These are phyloP conservation scores for Ochropacha duplaris DNA, from an alignment of 2,888 invertebrate species.

Conservation along the genomic window DNA sequence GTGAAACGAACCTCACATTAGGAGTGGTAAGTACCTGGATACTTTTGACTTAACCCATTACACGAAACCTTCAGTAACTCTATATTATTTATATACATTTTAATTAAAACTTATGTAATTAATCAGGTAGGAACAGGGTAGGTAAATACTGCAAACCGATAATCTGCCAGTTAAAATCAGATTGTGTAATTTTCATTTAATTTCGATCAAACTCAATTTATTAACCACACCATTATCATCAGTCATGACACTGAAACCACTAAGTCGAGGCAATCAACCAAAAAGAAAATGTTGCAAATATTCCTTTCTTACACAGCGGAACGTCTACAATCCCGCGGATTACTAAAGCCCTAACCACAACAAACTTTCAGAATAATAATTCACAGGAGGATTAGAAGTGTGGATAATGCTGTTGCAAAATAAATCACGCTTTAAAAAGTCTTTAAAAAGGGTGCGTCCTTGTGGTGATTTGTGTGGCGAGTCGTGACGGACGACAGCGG, in stretches of 20 bases:
- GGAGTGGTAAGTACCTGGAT: too few species aligned
- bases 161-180: background rate
- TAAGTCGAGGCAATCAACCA: background rate
- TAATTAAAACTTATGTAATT: background rate
- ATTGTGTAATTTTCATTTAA: background rate
- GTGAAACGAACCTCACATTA: slow-evolving; percentile 53
- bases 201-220: background rate
- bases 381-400: slow-evolving; percentile 65
- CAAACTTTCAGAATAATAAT: slow-evolving; percentile 71
- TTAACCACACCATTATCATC: background rate
- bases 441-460: slow-evolving; percentile 59
- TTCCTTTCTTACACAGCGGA: slow-evolving; percentile 46
- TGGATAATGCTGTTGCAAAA: slow-evolving; percentile 65
- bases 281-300: slow-evolving; percentile 24
- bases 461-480: slow-evolving; percentile 61
- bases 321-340: slow-evolving; percentile 56
- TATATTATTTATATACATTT: background rate
- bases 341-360: slow-evolving; percentile 62
- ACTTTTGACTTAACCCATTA: slow-evolving; percentile 36
- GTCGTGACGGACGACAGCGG: slow-evolving; percentile 30
- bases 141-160: background rate
- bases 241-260: background rate
- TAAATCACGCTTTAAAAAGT: slow-evolving; percentile 70
- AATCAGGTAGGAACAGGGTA: background rate
- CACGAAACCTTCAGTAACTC: slow-evolving; percentile 5